Evolutionary conservation across 2,888 invertebrate species (phyloP).

Genomic region (Ochropleura leucogaster): DNA sequence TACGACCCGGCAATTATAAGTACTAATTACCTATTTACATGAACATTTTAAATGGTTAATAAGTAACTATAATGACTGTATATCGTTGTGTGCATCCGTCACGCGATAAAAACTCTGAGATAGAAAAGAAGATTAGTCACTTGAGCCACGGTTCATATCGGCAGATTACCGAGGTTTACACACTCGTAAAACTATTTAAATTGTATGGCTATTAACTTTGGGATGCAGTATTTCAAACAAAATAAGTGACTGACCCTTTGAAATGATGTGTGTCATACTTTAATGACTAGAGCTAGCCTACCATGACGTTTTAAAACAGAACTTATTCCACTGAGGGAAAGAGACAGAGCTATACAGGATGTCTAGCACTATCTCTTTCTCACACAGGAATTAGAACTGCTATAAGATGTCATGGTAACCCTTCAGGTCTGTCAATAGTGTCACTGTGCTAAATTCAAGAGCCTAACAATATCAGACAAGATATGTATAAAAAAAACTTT

Average conservation of each 20-base stretch:
- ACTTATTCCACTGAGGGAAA: too few relatives aligned
- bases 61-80: conserved; percentile 65
- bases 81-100: conserved; percentile 66
- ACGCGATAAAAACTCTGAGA: conserved; percentile 61
- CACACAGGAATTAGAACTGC: too few relatives aligned
- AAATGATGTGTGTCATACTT: conserved; percentile 6
- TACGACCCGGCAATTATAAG: conserved; percentile 48
- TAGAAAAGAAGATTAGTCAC: conserved; percentile 61
- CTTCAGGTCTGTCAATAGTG: neutral
- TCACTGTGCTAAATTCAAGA: neutral
- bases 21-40: conserved; percentile 64
- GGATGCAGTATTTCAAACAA: conserved; percentile 17
- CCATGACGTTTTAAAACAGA: too few relatives aligned
- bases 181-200: conserved; percentile 13
- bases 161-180: conserved; percentile 30
- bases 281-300: too few relatives aligned
- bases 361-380: too few relatives aligned
- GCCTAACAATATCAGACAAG: neutral
- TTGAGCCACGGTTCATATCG: conserved; percentile 36
- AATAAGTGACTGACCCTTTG: conserved; percentile 4
- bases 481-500: neutral
- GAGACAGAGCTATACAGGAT: too few relatives aligned
- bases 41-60: conserved; percentile 70
- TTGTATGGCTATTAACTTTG: conserved; percentile 21
- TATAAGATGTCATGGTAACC: too few relatives aligned